Conservation (phyloP, 2,113 vertebrate genomes). For the Camelus dromedarius region DNA sequence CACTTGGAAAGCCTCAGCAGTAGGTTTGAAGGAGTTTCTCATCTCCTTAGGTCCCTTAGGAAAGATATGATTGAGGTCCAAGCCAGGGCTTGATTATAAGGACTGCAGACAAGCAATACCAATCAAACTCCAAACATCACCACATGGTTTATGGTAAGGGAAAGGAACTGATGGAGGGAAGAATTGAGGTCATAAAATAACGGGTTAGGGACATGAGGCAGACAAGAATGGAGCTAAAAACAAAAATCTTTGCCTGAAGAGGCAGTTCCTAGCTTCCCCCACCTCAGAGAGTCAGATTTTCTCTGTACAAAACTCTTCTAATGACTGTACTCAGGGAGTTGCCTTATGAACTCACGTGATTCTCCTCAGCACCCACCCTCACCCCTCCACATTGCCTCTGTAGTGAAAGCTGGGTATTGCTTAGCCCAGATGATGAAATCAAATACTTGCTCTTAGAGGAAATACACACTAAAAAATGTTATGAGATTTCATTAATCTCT, state of each 20-base stretch:
- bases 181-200: neutral
- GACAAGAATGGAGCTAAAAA: neutral
- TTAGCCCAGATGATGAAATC: neutral
- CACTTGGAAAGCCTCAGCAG: rapidly evolving
- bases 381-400: rapidly evolving
- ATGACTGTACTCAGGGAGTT: neutral
- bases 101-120: neutral
- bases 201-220: too few relatives aligned
- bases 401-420: neutral
- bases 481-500: neutral
- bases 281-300: neutral
- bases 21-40: neutral
- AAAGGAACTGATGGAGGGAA: neutral
- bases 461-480: neutral
- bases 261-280: too few relatives aligned
- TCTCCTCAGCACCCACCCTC: neutral
- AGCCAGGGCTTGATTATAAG: neutral
- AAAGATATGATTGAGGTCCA: neutral
- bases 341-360: neutral
- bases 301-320: neutral
- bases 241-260: neutral
- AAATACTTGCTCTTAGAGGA: neutral
- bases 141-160: neutral
- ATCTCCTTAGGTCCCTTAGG: neutral
- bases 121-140: too few relatives aligned